Evolutionary conservation across 2,113 vertebrate species (phyloP).

Genomic region (Pelecanoides urinatrix): DNA sequence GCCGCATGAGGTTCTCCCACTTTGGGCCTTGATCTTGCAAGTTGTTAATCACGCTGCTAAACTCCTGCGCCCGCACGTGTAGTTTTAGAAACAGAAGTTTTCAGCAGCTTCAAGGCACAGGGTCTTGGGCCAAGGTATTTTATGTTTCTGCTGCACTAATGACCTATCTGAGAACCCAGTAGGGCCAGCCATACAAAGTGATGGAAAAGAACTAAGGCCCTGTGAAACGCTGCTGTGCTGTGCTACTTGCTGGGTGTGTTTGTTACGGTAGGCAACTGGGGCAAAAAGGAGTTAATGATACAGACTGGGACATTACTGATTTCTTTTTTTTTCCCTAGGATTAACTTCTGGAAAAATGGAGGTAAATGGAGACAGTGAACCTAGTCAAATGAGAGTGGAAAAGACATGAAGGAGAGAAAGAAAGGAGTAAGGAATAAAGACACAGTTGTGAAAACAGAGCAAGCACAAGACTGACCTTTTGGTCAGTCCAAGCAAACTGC

Average conservation of each 20-base stretch:
- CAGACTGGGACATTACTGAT: not conserved
- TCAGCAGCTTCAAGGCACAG: not conserved
- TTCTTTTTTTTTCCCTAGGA: not conserved
- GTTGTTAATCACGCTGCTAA: not conserved
- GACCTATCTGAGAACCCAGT: not conserved
- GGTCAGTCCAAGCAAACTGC: not conserved
- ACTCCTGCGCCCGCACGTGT: accelerated
- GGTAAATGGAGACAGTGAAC: not conserved
- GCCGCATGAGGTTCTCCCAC: not conserved
- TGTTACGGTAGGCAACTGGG: not conserved
- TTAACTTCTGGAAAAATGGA: not conserved
- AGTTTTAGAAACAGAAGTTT: not conserved
- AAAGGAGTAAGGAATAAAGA: not conserved
- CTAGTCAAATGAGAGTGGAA: not conserved
- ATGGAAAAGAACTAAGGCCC: not conserved
- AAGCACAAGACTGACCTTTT: not conserved
- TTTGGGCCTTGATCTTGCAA: slow-evolving; percentile 9
- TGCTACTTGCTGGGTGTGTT: not conserved
- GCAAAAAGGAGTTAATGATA: slow-evolving; percentile 14
- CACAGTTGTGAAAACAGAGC: not conserved
- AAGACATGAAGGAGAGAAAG: not conserved
- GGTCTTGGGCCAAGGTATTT: not conserved
- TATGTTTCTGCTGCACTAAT: not conserved
- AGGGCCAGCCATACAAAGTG: not conserved
- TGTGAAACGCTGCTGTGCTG: not conserved